These are phyloP conservation scores for Toxotes jaculatrix DNA, from an alignment of 2,113 vertebrate species.

Conservation along the genomic window DNA sequence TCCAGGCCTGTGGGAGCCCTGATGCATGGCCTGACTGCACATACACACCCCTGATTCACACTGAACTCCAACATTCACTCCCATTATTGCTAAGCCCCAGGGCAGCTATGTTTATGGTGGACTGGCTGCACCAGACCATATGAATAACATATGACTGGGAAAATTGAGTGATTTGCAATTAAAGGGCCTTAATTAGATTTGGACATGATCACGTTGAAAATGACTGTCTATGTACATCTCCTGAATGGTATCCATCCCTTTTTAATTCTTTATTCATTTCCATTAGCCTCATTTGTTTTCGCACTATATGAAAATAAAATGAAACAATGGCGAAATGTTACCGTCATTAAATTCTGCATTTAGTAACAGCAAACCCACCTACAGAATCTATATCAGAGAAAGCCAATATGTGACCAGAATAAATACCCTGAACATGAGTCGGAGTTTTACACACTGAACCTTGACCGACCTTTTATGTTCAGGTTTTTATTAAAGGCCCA, in stretches of 20 bases:
- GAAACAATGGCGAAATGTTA: neutral
- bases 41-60: constrained; percentile 70
- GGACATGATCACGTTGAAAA: constrained; percentile 20
- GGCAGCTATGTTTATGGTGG: constrained; percentile 65
- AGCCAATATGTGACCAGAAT: constrained; percentile 4
- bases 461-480: constrained; percentile 50
- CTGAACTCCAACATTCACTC: constrained; percentile 67
- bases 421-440: constrained; percentile 20
- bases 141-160: constrained; percentile 62
- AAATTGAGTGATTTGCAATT: constrained; percentile 50
- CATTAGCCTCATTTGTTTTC: neutral
- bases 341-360: constrained; percentile 11
- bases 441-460: constrained; percentile 53
- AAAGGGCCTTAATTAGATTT: constrained; percentile 51
- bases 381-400: neutral
- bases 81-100: constrained; percentile 64
- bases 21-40: constrained; percentile 75
- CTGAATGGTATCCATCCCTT: neutral
- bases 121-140: constrained; percentile 39
- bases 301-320: neutral
- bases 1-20: constrained; percentile 75
- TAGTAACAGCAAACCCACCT: neutral
- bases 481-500: constrained; percentile 69
- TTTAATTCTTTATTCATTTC: neutral
- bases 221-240: neutral